Evolutionary conservation across 1,140 invertebrate species (phyloP).

Genomic region (Adoxophyes honmai): DNA sequence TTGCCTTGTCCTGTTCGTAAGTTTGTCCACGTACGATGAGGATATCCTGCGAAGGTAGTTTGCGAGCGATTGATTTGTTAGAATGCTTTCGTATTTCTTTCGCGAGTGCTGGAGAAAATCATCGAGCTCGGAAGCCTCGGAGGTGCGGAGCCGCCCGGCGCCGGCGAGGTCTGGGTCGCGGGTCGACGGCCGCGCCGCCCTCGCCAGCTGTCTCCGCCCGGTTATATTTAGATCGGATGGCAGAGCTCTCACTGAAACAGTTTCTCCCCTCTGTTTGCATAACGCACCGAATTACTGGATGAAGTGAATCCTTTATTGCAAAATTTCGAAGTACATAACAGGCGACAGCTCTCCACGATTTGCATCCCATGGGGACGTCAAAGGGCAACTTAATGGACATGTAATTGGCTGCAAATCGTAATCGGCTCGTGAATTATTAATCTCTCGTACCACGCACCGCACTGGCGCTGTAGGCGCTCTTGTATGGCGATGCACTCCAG

Average conservation of each 20-base stretch:
- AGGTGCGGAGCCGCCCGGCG: constrained; percentile 22
- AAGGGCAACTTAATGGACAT: background rate
- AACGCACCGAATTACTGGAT: constrained; percentile 35
- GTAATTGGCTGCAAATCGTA: background rate
- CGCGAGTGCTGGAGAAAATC: background rate
- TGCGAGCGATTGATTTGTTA: constrained; percentile 1
- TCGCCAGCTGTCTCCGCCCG: constrained; percentile 35
- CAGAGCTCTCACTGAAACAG: constrained; percentile 49
- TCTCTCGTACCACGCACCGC: background rate
- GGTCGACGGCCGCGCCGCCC: constrained; percentile 40
- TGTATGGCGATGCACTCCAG: background rate
- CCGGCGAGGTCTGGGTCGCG: constrained; percentile 50
- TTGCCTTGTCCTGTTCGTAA: constrained; percentile 31
- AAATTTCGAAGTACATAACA: constrained; percentile 15
- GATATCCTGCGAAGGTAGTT: constrained; percentile 14
- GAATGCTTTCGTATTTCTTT: background rate
- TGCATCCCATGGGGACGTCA: background rate
- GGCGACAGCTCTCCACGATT: background rate
- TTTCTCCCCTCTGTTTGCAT: constrained; percentile 45
- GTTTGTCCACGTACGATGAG: constrained; percentile 3
- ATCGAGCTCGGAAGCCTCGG: background rate
- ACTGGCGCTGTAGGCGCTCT: background rate
- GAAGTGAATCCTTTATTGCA: constrained; percentile 26
- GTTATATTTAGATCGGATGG: constrained; percentile 63
- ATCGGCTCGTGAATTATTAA: background rate